These are phyloP conservation scores for Rhombomys opimus DNA, from an alignment of 2,113 vertebrate genomes.

Conservation along the genomic window DNA sequence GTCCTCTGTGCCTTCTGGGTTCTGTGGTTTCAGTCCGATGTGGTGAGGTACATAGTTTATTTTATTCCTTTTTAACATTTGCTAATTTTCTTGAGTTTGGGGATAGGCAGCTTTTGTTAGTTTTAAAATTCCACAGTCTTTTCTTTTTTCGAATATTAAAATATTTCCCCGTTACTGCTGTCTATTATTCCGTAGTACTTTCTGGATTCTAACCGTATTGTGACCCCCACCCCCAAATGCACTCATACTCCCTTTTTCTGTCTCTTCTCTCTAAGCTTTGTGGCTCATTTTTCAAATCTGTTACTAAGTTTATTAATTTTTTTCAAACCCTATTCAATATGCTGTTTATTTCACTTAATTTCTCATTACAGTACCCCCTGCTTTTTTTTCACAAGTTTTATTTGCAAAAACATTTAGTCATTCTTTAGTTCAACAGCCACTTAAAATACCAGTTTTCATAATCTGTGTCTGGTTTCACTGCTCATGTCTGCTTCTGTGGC, in stretches of 20 bases:
- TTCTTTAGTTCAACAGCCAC: background rate
- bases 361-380: background rate
- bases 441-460: constrained; percentile 2
- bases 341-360: background rate
- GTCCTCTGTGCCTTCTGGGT: background rate
- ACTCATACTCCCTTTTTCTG: background rate
- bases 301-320: constrained; percentile 44
- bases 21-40: background rate
- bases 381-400: background rate
- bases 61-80: background rate
- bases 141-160: background rate
- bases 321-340: background rate
- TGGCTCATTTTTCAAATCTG: background rate
- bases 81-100: background rate
- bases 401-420: background rate
- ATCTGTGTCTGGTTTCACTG: background rate
- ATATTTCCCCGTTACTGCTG: background rate
- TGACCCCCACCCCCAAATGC: background rate
- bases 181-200: background rate
- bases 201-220: background rate
- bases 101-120: background rate
- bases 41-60: background rate
- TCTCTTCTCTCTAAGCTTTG: background rate
- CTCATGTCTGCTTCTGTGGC: background rate
- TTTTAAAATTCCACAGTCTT: background rate